A percentile compares a stretch with the other conserved stretches of the same genome.
Evolutionary conservation across 2,113 vertebrate species (phyloP).

Genomic region (Eupsittula cactorum): DNA sequence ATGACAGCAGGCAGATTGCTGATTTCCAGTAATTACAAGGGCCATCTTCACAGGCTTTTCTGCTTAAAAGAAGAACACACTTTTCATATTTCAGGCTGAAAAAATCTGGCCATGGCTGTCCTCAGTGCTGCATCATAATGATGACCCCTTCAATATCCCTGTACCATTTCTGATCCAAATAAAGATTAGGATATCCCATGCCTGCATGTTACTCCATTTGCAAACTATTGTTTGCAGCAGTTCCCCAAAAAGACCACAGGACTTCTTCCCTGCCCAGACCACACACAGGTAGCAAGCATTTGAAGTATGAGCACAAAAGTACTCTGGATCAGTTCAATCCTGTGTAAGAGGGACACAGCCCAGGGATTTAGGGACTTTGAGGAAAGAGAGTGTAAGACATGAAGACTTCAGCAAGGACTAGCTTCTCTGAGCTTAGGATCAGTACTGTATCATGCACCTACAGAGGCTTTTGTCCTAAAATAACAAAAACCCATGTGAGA

Average conservation of each 20-base stretch:
- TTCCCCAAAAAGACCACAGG: neutral
- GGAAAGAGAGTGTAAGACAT: neutral
- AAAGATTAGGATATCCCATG: neutral
- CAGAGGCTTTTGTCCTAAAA: neutral
- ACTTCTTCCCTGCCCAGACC: neutral
- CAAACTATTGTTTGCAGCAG: neutral
- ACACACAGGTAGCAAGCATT: neutral
- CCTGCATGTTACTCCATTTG: neutral
- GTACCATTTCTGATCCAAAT: neutral
- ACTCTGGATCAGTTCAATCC: neutral
- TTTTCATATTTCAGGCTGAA: neutral
- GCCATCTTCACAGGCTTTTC: neutral
- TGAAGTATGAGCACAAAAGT: neutral
- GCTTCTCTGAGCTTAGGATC: neutral
- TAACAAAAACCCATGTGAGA: neutral
- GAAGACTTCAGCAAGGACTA: neutral
- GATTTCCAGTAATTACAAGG: slow-evolving; percentile 29
- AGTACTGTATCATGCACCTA: neutral
- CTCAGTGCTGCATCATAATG: neutral
- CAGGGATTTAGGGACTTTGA: neutral
- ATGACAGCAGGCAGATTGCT: slow-evolving; percentile 32
- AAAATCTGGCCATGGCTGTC: neutral
- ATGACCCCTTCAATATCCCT: neutral
- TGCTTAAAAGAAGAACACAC: neutral
- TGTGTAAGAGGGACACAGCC: neutral